A percentile compares a stretch with the other conserved stretches of the same genome.
Evolutionary conservation across 1,140 invertebrate species (phyloP).

Genomic region (Lepidurus packardi): DNA sequence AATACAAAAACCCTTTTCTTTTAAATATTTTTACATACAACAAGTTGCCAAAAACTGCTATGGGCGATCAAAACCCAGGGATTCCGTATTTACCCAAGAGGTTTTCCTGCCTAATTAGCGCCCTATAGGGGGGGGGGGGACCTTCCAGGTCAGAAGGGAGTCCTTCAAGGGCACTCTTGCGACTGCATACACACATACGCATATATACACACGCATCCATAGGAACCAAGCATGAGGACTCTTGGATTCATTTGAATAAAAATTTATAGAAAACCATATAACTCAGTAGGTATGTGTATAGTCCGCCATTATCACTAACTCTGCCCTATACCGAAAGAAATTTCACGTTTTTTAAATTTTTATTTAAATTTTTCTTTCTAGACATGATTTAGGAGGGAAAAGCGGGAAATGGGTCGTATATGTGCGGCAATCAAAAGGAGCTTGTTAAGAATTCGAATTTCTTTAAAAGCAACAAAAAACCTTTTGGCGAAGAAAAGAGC

Average conservation of each 20-base stretch:
- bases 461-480: background rate
- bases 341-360: background rate
- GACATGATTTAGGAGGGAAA: background rate
- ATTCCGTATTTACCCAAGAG: slow-evolving; percentile 21
- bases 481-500: background rate
- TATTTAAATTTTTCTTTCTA: background rate
- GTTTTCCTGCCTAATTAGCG: slow-evolving; percentile 11
- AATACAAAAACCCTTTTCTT: too few species aligned
- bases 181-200: too few species aligned
- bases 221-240: too few species aligned
- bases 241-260: too few species aligned
- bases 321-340: too few species aligned
- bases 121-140: background rate
- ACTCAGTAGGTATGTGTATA: too few species aligned
- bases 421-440: slow-evolving; percentile 5
- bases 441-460: background rate
- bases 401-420: background rate
- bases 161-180: background rate
- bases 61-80: slow-evolving; percentile 1
- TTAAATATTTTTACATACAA: background rate
- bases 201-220: too few species aligned
- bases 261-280: too few species aligned
- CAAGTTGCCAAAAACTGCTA: slow-evolving; percentile 5
- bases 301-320: too few species aligned
- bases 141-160: background rate